phyloP scores from a whole-genome alignment of 2,888 invertebrate genomes.

The Chironomus tentans region DNA sequence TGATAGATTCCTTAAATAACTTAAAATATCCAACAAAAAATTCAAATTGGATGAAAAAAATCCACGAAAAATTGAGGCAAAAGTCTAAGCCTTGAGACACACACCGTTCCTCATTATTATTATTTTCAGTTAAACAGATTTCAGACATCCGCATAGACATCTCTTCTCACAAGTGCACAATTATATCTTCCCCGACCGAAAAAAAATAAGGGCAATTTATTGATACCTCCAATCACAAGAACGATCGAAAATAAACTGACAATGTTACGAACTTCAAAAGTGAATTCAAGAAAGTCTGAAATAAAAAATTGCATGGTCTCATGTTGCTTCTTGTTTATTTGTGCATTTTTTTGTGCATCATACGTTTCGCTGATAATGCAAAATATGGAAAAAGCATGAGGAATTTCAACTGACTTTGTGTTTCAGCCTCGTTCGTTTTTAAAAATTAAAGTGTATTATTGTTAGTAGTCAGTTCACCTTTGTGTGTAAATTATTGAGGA shows the following conservation, averaged over 20 bases:
- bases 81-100: neutral
- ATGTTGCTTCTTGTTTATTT: neutral
- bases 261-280: neutral
- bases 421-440: no score
- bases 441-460: no score
- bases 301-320: neutral
- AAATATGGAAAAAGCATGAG: neutral
- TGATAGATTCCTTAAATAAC: no score
- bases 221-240: slow-evolving; percentile 9
- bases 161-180: neutral
- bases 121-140: slow-evolving; percentile 9
- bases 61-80: no score
- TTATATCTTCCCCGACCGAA: no score
- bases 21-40: no score
- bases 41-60: no score
- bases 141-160: slow-evolving; percentile 10
- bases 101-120: slow-evolving; percentile 10
- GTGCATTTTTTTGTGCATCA: neutral
- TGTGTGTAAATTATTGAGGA: no score
- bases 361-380: neutral
- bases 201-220: neutral
- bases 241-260: slow-evolving; percentile 10
- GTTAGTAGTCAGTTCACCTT: no score
- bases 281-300: neutral
- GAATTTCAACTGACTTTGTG: no score